phyloP scores from a whole-genome alignment of 2,888 invertebrate genomes.

The Nomada ferruginata region DNA sequence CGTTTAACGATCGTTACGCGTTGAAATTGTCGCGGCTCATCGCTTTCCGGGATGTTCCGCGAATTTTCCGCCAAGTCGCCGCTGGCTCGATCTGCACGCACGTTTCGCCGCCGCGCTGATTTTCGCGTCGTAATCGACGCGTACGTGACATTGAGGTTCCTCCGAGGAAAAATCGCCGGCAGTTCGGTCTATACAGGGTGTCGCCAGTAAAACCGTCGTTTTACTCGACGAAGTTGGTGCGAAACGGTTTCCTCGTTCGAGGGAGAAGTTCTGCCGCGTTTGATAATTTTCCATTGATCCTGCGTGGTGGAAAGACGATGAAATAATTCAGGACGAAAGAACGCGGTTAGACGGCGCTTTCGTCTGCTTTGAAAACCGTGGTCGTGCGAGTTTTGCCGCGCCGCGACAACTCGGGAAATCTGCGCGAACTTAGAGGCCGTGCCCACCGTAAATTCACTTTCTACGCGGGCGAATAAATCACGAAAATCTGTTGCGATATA shows the following conservation, averaged over 20 bases:
- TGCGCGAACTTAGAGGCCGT: not conserved
- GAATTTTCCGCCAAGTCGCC: constrained; percentile 44
- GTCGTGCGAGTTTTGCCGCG: not conserved
- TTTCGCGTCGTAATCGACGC: constrained; percentile 58
- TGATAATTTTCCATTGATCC: not conserved
- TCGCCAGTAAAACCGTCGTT: constrained; percentile 1
- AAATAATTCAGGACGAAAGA: constrained; percentile 3
- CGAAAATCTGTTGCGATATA: constrained; percentile 31
- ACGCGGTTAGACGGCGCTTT: constrained; percentile 12
- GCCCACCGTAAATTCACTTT: constrained; percentile 27
- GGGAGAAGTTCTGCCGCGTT: not conserved
- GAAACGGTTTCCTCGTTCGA: not conserved
- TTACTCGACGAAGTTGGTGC: not conserved
- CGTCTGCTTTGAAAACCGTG: constrained; percentile 23
- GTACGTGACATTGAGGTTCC: constrained; percentile 58
- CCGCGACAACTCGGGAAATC: constrained; percentile 5
- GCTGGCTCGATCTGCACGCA: constrained; percentile 20
- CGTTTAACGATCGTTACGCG: constrained; percentile 73
- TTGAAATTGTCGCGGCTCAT: constrained; percentile 63
- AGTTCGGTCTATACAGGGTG: constrained; percentile 11
- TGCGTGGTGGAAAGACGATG: no score
- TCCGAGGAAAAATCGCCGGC: constrained; percentile 38
- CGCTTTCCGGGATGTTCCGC: constrained; percentile 43
- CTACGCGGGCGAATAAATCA: constrained; percentile 29
- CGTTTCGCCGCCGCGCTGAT: constrained; percentile 32